Conservation (phyloP, 2,797 vertebrate species). For the Ptychadena robeensis region DNA sequence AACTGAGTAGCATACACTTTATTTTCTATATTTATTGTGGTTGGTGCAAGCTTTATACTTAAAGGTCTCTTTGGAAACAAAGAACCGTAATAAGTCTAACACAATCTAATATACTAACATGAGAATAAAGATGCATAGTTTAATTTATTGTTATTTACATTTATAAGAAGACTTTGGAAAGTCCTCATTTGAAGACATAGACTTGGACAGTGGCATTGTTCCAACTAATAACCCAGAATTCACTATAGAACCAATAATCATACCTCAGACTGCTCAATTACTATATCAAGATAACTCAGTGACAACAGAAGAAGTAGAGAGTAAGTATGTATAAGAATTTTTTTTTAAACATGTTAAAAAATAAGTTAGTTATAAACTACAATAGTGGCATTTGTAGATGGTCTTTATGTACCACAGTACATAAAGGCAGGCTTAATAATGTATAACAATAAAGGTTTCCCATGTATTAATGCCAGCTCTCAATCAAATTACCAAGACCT, state of each 20-base stretch:
- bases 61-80: neutral
- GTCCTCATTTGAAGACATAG: conserved; percentile 37
- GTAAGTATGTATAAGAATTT: conserved; percentile 23
- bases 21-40: no score
- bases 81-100: neutral
- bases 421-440: no score
- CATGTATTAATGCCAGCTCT: no score
- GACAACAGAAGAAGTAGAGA: neutral
- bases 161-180: conserved; percentile 22
- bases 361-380: no score
- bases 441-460: no score
- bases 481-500: no score
- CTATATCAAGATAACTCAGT: conserved; percentile 25
- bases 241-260: conserved; percentile 27
- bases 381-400: no score
- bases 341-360: no score
- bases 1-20: no score
- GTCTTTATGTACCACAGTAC: no score
- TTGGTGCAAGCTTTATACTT: no score
- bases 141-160: conserved; percentile 22
- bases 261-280: conserved; percentile 21
- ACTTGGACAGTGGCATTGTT: conserved; percentile 21
- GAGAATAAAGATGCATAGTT: neutral
- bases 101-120: neutral
- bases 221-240: conserved; percentile 30